Percentiles rank a stretch among this genome's conserved stretches.
phyloP scores from a whole-genome alignment of 2,888 invertebrate species.

The Euproctis similis region DNA sequence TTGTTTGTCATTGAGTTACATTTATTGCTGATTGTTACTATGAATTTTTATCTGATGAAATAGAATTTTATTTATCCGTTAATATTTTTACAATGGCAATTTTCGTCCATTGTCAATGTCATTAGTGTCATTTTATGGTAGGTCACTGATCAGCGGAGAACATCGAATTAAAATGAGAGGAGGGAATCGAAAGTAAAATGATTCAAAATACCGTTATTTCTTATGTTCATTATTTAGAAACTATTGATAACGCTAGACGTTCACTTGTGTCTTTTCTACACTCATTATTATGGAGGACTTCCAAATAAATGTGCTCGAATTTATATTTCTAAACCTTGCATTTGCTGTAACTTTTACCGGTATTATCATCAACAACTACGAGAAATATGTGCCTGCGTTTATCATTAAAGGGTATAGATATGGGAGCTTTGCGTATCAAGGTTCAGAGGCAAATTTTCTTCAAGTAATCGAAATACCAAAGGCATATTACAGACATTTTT shows the following conservation, averaged over 20 bases:
- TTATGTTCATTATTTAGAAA: conserved; percentile 14
- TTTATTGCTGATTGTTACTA: no score
- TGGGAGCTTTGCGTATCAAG: conserved; percentile 82
- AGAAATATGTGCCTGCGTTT: conserved; percentile 79
- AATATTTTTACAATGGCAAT: background rate
- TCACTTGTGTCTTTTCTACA: conserved; percentile 3
- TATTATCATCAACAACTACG: conserved; percentile 78
- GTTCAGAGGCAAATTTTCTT: conserved; percentile 58
- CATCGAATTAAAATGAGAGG: no score
- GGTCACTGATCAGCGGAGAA: no score
- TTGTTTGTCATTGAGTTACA: no score
- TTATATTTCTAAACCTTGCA: conserved; percentile 58
- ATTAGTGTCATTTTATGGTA: conserved; percentile 1
- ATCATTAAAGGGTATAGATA: conserved; percentile 81
- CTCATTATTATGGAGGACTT: conserved; percentile 17
- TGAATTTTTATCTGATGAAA: no score
- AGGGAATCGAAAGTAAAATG: conserved; percentile 21
- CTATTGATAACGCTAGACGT: conserved; percentile 8
- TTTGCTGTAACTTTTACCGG: conserved; percentile 72
- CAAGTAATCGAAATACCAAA: conserved; percentile 82
- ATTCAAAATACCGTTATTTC: conserved; percentile 25
- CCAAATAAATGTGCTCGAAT: conserved; percentile 54
- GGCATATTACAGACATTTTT: conserved; percentile 88
- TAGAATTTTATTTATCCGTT: no score
- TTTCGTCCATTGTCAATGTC: background rate